These are phyloP conservation scores for Sylvilagus floridanus DNA, from an alignment of 2,797 vertebrate genomes.

Conservation along the genomic window DNA sequence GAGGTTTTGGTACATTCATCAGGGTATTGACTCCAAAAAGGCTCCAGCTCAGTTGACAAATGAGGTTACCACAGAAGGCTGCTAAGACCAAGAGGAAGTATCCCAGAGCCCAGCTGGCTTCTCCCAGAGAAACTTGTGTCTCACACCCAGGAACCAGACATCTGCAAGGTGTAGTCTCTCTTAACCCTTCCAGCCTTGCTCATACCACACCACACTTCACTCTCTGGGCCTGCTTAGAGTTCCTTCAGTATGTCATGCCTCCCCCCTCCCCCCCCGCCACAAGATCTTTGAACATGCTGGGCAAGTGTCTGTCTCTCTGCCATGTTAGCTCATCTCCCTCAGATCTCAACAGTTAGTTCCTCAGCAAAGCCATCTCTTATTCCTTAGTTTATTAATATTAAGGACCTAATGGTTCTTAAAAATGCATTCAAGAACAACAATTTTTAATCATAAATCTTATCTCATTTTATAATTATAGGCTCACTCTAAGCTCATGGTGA, in stretches of 20 bases:
- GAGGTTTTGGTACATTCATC: neutral
- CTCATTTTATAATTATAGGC: neutral
- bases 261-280: neutral
- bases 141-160: neutral
- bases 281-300: neutral
- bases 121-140: neutral
- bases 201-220: neutral
- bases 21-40: neutral
- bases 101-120: neutral
- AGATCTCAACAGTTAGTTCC: neutral
- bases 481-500: conserved; percentile 12
- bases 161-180: neutral
- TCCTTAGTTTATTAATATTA: neutral
- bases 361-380: neutral
- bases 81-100: neutral
- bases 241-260: neutral
- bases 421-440: too few species aligned
- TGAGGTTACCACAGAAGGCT: neutral
- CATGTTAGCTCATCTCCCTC: conserved; percentile 13
- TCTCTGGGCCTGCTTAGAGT: neutral
- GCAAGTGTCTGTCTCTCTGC: neutral
- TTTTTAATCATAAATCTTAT: neutral
- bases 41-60: neutral
- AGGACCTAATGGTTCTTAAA: too few species aligned
- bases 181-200: neutral